Conservation (phyloP, 2,888 invertebrate genomes). For the Suillia variegata region DNA sequence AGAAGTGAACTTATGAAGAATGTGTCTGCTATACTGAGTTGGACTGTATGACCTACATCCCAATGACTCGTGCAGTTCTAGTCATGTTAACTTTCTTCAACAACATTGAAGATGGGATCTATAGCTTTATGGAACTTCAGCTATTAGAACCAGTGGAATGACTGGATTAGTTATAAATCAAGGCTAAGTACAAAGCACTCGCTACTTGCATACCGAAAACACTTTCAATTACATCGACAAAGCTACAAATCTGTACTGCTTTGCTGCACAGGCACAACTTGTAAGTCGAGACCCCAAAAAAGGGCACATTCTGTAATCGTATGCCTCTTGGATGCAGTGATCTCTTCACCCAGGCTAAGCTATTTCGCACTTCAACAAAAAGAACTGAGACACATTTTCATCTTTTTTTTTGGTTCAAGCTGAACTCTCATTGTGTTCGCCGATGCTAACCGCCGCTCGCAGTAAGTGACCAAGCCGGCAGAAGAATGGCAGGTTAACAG, state of each 20-base stretch:
- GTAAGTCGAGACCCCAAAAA: slow-evolving; percentile 53
- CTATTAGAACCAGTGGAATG: too few species aligned
- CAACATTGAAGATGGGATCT: too few species aligned
- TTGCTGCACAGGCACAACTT: too few species aligned
- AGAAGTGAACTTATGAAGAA: too few species aligned
- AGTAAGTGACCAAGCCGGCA: too few species aligned
- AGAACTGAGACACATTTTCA: slow-evolving; percentile 45
- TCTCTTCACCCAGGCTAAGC: slow-evolving; percentile 44
- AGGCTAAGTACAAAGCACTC: too few species aligned
- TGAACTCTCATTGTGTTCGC: slow-evolving; percentile 27
- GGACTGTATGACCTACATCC: neutral
- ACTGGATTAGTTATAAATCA: too few species aligned
- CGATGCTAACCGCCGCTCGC: neutral
- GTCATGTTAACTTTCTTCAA: too few species aligned
- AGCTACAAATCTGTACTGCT: slow-evolving; percentile 2
- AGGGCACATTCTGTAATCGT: slow-evolving; percentile 55
- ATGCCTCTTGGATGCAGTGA: slow-evolving; percentile 41
- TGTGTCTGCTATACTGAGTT: too few species aligned
- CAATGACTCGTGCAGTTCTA: neutral
- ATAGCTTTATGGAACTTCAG: too few species aligned
- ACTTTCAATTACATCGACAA: too few species aligned
- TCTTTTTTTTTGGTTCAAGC: slow-evolving; percentile 37
- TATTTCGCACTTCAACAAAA: slow-evolving; percentile 48
- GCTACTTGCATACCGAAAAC: neutral
- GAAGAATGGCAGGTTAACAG: too few species aligned